Base-by-base conservation (phyloP, 2,113 vertebrate species). In the Aegithalos caudatus region DNA sequence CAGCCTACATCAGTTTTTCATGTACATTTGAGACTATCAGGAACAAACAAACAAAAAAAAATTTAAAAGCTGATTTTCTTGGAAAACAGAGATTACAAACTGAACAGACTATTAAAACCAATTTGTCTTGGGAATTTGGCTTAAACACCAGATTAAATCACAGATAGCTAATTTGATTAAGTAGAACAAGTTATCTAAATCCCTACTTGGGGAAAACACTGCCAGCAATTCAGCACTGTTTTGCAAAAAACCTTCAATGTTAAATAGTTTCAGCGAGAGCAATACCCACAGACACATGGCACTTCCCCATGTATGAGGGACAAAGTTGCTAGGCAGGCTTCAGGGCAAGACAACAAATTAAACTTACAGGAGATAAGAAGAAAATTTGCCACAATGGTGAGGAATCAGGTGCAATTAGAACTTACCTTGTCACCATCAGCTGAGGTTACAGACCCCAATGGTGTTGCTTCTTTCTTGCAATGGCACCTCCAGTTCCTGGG, bases 151-250 rank as follows among this genome's bases (percentile, higher is more conserved):
- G 73, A 86, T 60, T 76, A 72, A 94, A 76, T 84, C 48, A 72
- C 84, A 97, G 95, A 86, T 40, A 94, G 85, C 86, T 95, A 84
- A 96, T 91, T 87, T 92, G 84, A 97, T 96, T 89, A 95, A 89
- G 78, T 56, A 91, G 95, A 95, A 95, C 93, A 89, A 94, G 69
- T 87, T 84, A 50, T 64, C 81, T 89, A 94, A 96, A 96, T 89
- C 81, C 81, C 69, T 57, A 1, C 17, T 93, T 48, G 57, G 54
- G 37, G 60, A 86, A 88, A 95, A 60, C 67, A 90, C 60, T 0
- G 1, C 44, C 94, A 94, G 76, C 83, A 77, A 81, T 57, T 92
- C 65, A 2, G 51, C 31, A 27, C 25, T 58, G 64, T 88, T 93
- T 76, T 74, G 64, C 60, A 83, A 62, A 71, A 83, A 56, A 37